These are phyloP conservation scores for Chouioia cunea DNA, from an alignment of 2,888 invertebrate genomes.

Conservation along the genomic window DNA sequence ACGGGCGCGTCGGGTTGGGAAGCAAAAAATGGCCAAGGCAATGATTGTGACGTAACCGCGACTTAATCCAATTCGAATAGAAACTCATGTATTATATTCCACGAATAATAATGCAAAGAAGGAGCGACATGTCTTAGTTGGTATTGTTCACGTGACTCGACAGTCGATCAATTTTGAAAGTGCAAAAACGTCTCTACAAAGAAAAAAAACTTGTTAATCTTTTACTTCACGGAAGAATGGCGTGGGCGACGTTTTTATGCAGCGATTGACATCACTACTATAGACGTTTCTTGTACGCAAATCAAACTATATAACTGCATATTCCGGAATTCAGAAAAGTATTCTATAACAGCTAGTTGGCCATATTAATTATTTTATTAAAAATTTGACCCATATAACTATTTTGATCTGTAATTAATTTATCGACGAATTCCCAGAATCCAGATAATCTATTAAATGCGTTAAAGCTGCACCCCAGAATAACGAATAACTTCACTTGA, in stretches of 20 bases:
- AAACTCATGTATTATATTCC: constrained; percentile 23
- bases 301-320: too few relatives aligned
- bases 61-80: constrained; percentile 37
- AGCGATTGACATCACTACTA: not conserved
- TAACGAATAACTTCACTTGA: not conserved
- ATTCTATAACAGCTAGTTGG: too few relatives aligned
- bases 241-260: constrained; percentile 30
- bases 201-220: constrained; percentile 26
- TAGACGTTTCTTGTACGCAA: too few relatives aligned
- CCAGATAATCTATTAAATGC: not conserved
- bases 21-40: constrained; percentile 29
- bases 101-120: constrained; percentile 31
- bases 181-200: constrained; percentile 23
- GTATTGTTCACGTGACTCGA: constrained; percentile 28
- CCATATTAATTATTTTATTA: too few relatives aligned
- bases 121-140: constrained; percentile 17
- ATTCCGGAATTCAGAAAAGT: too few relatives aligned
- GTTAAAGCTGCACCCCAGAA: not conserved
- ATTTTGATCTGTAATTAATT: too few relatives aligned
- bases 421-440: too few relatives aligned
- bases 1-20: not conserved
- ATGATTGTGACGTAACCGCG: constrained; percentile 43
- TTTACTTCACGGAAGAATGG: constrained; percentile 18
- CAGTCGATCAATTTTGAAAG: constrained; percentile 37
- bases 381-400: too few relatives aligned